Evolutionary conservation across 2,113 vertebrate species (phyloP).

Genomic region (Paralichthys olivaceus): DNA sequence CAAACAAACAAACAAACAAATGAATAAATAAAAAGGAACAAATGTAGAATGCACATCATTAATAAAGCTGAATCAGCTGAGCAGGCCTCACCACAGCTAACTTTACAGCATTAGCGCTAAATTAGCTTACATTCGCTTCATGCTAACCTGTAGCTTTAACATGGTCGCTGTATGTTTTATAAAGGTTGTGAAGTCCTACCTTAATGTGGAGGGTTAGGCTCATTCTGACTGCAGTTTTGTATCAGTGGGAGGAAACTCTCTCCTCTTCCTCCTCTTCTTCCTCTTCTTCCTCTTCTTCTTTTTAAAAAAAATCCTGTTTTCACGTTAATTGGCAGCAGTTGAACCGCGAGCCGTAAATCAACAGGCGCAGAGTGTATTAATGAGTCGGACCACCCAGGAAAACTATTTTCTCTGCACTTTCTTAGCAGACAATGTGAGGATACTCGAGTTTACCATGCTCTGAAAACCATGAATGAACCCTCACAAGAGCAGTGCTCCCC

Average conservation of each 20-base stretch:
- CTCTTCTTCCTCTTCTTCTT: slow-evolving; percentile 26
- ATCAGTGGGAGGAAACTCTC: slow-evolving; percentile 39
- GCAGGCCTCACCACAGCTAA: slow-evolving; percentile 6
- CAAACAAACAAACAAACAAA: background rate
- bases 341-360: slow-evolving; percentile 86
- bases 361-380: slow-evolving; percentile 82
- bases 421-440: slow-evolving; percentile 74
- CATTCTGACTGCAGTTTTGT: slow-evolving; percentile 43
- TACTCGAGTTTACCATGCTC: slow-evolving; percentile 77
- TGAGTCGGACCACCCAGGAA: slow-evolving; percentile 84
- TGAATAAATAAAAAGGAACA: background rate
- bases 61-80: background rate
- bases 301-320: slow-evolving; percentile 44
- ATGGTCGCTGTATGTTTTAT: background rate
- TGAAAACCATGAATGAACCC: slow-evolving; percentile 78
- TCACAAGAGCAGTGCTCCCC: slow-evolving; percentile 75
- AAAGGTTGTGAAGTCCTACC: slow-evolving; percentile 59
- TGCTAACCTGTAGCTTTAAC: background rate
- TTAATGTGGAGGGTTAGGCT: slow-evolving; percentile 52
- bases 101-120: background rate
- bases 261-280: slow-evolving; percentile 46
- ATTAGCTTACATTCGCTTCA: background rate
- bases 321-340: slow-evolving; percentile 85
- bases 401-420: slow-evolving; percentile 76
- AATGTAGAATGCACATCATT: background rate